phyloP scores from a whole-genome alignment of 1,140 invertebrate genomes.

The Choristoneura fumiferana region DNA sequence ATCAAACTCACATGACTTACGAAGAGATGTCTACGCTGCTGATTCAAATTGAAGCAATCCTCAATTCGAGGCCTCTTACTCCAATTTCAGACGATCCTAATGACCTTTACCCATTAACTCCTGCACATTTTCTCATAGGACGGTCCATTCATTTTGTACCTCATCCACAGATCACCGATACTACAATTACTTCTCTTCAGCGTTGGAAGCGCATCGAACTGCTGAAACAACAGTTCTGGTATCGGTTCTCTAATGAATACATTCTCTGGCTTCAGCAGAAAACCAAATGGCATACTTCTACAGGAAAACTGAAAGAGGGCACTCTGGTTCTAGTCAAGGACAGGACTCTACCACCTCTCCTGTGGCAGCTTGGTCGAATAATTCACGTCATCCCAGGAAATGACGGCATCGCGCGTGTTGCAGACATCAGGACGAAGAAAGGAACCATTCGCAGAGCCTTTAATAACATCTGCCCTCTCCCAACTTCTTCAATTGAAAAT shows the following conservation, averaged over 20 bases:
- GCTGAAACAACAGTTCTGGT: slow-evolving; percentile 28
- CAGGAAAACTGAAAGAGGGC: slow-evolving; percentile 22
- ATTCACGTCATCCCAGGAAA: slow-evolving; percentile 31
- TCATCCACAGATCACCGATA: background rate
- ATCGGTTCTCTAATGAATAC: slow-evolving; percentile 24
- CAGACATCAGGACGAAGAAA: background rate
- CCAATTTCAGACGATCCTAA: slow-evolving; percentile 19
- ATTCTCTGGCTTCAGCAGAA: slow-evolving; percentile 21
- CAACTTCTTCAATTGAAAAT: too few relatives aligned
- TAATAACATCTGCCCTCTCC: too few relatives aligned
- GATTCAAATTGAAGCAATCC: slow-evolving; percentile 22
- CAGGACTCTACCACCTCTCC: slow-evolving; percentile 35
- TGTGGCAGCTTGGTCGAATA: slow-evolving; percentile 47
- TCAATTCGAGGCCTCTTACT: slow-evolving; percentile 25
- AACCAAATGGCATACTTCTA: slow-evolving; percentile 15
- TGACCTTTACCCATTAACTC: slow-evolving; percentile 22
- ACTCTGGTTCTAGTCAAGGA: slow-evolving; percentile 51
- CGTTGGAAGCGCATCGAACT: slow-evolving; percentile 23
- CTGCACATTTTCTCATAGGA: slow-evolving; percentile 23
- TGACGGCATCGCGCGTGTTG: slow-evolving; percentile 39
- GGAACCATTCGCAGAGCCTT: background rate
- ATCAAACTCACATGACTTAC: slow-evolving; percentile 24
- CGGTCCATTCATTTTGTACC: slow-evolving; percentile 14
- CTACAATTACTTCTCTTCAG: slow-evolving; percentile 6
- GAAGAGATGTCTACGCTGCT: slow-evolving; percentile 26